Evolutionary conservation across 2,797 vertebrate species (phyloP).

Genomic region (Champsocephalus gunnari): DNA sequence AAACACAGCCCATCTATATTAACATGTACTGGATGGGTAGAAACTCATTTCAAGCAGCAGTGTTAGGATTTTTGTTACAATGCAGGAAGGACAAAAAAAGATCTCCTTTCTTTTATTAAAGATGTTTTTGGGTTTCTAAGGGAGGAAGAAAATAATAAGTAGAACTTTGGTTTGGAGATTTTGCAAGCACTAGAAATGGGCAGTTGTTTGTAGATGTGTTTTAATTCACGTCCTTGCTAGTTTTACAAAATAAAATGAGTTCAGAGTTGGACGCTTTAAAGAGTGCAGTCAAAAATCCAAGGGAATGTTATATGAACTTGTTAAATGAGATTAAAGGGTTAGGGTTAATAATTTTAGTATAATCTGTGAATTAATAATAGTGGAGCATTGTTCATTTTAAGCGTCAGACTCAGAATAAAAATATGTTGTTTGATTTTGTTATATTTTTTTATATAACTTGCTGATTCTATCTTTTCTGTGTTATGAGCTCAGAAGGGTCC

Average conservation of each 20-base stretch:
- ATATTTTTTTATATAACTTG: slow-evolving; percentile 7
- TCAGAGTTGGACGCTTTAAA: slow-evolving; percentile 15
- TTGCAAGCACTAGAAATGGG: background rate
- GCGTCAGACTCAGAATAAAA: background rate
- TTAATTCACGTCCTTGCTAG: slow-evolving; percentile 12
- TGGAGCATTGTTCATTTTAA: slow-evolving; percentile 16
- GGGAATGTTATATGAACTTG: slow-evolving; percentile 20
- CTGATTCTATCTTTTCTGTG: slow-evolving; percentile 20
- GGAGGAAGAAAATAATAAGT: background rate
- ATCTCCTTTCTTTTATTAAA: too few species aligned
- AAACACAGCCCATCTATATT: slow-evolving; percentile 4
- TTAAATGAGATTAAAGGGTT: slow-evolving; percentile 34
- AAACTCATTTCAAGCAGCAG: slow-evolving; percentile 7
- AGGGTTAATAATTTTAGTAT: background rate
- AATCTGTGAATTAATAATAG: slow-evolving; percentile 27
- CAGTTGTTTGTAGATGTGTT: background rate
- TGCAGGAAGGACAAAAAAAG: background rate
- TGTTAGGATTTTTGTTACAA: background rate
- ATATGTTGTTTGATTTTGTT: background rate
- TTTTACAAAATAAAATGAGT: slow-evolving; percentile 13
- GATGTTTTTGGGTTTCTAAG: background rate
- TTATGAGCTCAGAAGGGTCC: slow-evolving; percentile 27
- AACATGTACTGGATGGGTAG: background rate
- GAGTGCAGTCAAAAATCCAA: slow-evolving; percentile 14
- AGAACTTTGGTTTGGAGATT: background rate